Base-by-base conservation (phyloP, 2,797 vertebrate genomes). In the Lindbergichthys nudifrons region DNA sequence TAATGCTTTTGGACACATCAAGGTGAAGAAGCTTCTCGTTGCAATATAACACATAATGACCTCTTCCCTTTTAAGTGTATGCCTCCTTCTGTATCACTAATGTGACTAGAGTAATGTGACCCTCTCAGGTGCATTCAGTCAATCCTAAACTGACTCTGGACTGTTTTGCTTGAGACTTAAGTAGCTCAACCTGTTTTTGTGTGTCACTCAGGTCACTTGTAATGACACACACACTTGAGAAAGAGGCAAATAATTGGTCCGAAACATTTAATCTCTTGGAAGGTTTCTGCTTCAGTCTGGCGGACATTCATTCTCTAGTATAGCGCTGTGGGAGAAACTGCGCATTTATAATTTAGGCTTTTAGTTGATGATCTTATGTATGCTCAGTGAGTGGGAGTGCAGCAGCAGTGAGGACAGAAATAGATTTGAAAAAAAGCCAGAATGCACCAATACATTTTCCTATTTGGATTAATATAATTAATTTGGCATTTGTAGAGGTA, bases 181-280 rank as follows among this genome's bases (percentile, higher is more conserved):
- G 83, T 48, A 53, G 86, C 80, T 79, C 73, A 51, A 74, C 85
- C 85, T 77, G 82, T 82, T 89, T 80, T 41, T n/a, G 47, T 10
- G 50, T 41, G 39, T 83, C 70, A 64, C 69, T 63, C 9, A 16
- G 69, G 76, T 86, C 79, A 77, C 70, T 62, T 62, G 78, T 32
- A 19, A 66, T 32, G 70, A 79, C 41, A 61, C 23, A 39, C 13
- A 50, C 26, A 48, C 7, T 19, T 1, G 8, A 48, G 52, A 30
- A n/a, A 23, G 64, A 70, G 54, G 1, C 21, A 16, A 47, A 13
- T 50, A 51, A 57, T 65, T 41, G 68, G 16, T 67, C 30, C 36
- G 58, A 16, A 72, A 3, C 36, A 39, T 81, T 75, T 47, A 16
- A 68, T 23, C 57, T 0, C 2, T 10, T 53, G 32, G 32, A 4